phyloP scores from a whole-genome alignment of 2,797 vertebrate species.

The Pterois miles region DNA sequence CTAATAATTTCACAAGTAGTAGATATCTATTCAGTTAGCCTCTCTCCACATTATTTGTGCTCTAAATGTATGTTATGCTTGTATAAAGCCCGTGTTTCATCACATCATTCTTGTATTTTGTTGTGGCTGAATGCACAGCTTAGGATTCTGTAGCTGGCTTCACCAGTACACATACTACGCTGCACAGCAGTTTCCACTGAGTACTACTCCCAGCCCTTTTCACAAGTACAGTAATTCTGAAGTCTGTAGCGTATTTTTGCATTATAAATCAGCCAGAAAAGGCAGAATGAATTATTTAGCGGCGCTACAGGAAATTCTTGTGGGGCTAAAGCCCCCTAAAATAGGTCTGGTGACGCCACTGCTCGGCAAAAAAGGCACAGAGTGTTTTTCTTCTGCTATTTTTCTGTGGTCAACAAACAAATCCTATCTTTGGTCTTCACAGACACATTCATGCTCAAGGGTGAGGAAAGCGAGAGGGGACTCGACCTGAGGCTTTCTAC shows the following conservation, averaged over 20 bases:
- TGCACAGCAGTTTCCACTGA: conserved; percentile 10
- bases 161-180: neutral
- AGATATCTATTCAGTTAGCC: neutral
- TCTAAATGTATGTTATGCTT: neutral
- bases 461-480: conserved; percentile 27
- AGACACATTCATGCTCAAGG: conserved; percentile 40
- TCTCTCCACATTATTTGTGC: neutral
- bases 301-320: conserved; percentile 46
- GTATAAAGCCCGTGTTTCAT: neutral
- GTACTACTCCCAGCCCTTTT: conserved; percentile 15
- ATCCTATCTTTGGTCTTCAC: conserved; percentile 13
- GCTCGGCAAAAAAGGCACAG: conserved; percentile 14
- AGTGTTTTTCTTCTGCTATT: conserved; percentile 29
- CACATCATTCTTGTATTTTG: neutral
- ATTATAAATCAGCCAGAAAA: conserved; percentile 63
- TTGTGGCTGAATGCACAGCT: neutral
- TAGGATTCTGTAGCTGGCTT: neutral
- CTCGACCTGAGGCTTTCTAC: neutral
- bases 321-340: conserved; percentile 50
- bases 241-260: conserved; percentile 48
- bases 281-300: conserved; percentile 59
- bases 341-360: conserved; percentile 43
- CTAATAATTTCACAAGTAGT: neutral
- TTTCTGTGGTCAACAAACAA: conserved; percentile 24
- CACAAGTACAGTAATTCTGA: conserved; percentile 32